These are phyloP conservation scores for Ovis canadensis DNA, from an alignment of 2,113 vertebrate genomes.

Conservation along the genomic window DNA sequence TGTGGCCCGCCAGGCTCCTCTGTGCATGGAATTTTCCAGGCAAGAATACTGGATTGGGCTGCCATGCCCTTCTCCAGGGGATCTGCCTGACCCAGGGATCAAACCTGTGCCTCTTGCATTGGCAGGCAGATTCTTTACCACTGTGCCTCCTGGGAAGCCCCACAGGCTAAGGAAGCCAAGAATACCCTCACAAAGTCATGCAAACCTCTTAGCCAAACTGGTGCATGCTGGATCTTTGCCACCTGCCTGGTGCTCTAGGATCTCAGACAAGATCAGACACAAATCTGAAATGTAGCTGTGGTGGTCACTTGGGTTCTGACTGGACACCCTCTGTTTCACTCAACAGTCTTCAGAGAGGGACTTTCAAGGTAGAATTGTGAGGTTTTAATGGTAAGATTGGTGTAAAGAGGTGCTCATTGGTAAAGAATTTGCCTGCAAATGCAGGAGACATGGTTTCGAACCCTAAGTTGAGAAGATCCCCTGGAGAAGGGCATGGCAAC, in stretches of 20 bases:
- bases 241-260: accelerated
- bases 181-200: not conserved
- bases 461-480: not conserved
- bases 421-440: not conserved
- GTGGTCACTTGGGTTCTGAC: not conserved
- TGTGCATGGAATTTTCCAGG: not conserved
- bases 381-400: not conserved
- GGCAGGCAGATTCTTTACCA: not conserved
- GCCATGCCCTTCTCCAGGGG: not conserved
- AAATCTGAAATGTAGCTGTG: not conserved
- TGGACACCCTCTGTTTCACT: not conserved
- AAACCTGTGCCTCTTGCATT: not conserved
- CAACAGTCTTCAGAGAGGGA: not conserved
- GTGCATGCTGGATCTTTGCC: not conserved
- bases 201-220: not conserved
- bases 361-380: not conserved
- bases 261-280: not conserved
- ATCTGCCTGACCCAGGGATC: not conserved
- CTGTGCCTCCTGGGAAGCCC: not conserved
- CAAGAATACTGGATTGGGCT: not conserved
- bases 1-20: not conserved
- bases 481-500: not conserved
- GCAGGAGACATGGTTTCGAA: not conserved
- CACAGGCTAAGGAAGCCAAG: not conserved
- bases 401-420: not conserved